These are phyloP conservation scores for Lasioglossum leucozonium DNA, from an alignment of 2,888 invertebrate species.

Conservation along the genomic window DNA sequence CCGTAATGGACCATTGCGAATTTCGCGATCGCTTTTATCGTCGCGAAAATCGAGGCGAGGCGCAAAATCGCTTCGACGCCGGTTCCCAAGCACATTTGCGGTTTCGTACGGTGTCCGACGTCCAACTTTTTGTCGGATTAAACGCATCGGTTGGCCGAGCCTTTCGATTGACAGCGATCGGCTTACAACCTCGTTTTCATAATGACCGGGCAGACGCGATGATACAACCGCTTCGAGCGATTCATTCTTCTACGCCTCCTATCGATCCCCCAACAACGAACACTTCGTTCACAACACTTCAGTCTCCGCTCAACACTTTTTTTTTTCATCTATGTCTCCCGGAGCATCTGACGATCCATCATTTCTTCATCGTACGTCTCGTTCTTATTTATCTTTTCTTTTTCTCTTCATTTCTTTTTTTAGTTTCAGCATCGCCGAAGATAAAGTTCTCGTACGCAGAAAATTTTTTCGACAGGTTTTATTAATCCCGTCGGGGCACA, in stretches of 20 bases:
- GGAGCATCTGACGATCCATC: slow-evolving; percentile 20
- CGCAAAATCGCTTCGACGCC: neutral
- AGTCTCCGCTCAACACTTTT: slow-evolving; percentile 8
- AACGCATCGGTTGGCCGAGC: slow-evolving; percentile 69
- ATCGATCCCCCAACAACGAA: slow-evolving; percentile 22
- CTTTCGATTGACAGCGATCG: slow-evolving; percentile 60
- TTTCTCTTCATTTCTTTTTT: neutral
- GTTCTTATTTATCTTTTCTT: neutral
- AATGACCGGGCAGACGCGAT: slow-evolving; percentile 34
- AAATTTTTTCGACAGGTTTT: neutral
- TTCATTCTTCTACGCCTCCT: slow-evolving; percentile 22
- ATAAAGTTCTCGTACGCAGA: slow-evolving; percentile 18
- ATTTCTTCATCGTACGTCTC: slow-evolving; percentile 8
- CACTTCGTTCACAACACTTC: neutral
- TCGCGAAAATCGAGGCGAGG: neutral
- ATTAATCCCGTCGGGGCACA: neutral
- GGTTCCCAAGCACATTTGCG: slow-evolving; percentile 60
- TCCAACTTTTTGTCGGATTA: slow-evolving; percentile 72
- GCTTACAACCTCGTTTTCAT: slow-evolving; percentile 36
- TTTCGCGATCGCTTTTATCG: neutral
- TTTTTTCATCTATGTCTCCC: neutral
- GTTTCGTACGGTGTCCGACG: slow-evolving; percentile 67
- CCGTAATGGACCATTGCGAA: neutral
- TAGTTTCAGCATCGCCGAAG: neutral
- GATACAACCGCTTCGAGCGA: slow-evolving; percentile 33